These are phyloP conservation scores for Apistogramma diplotaenia DNA, from an alignment of 2,113 vertebrate species.

Conservation along the genomic window DNA sequence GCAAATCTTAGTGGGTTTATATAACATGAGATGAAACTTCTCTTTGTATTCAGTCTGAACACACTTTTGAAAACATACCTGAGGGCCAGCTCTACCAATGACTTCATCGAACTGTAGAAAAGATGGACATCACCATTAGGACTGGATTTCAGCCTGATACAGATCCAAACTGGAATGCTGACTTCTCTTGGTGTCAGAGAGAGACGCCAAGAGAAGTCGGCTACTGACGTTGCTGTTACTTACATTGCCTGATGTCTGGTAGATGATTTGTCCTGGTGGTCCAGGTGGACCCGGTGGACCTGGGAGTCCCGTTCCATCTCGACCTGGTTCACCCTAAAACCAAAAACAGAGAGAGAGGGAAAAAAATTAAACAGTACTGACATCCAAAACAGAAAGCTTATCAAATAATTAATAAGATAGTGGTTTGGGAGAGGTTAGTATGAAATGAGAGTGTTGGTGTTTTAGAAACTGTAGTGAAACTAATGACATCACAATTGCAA, in stretches of 20 bases:
- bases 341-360: not conserved
- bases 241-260: slow-evolving; percentile 69
- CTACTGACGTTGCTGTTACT: too few species aligned
- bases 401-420: not conserved
- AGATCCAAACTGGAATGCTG: not conserved
- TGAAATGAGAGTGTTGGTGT: not conserved
- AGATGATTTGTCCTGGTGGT: slow-evolving; percentile 81
- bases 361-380: not conserved
- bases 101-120: slow-evolving; percentile 40
- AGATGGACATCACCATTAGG: not conserved
- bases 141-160: not conserved
- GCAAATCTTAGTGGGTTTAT: not conserved
- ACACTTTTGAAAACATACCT: slow-evolving; percentile 50
- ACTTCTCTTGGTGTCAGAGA: too few species aligned
- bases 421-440: not conserved
- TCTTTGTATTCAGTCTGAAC: not conserved
- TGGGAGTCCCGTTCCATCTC: slow-evolving; percentile 81
- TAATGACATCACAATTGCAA: not conserved
- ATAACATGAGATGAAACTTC: not conserved
- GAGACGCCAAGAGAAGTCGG: too few species aligned
- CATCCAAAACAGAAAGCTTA: not conserved
- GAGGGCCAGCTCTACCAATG: slow-evolving; percentile 39
- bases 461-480: not conserved
- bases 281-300: slow-evolving; percentile 89
- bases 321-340: slow-evolving; percentile 86